A percentile compares a stretch with the other conserved stretches of the same genome.
Evolutionary conservation across 2,797 vertebrate species (phyloP).

Genomic region (Xenopus petersii): DNA sequence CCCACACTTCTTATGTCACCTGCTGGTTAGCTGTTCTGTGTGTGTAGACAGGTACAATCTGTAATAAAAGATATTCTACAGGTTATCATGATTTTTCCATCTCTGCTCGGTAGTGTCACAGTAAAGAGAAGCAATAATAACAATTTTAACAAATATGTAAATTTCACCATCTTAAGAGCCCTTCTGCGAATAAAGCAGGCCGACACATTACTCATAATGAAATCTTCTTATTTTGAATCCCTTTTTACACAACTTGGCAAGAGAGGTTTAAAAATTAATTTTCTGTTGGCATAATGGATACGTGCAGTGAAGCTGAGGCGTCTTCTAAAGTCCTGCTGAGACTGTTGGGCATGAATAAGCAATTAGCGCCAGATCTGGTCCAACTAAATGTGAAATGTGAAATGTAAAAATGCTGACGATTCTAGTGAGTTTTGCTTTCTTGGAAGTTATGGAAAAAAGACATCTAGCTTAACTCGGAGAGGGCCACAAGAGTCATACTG

Average conservation of each 20-base stretch:
- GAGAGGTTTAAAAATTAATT: constrained; percentile 49
- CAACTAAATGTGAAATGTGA: constrained; percentile 41
- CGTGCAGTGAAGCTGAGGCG: constrained; percentile 31
- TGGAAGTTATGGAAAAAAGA: too few species aligned
- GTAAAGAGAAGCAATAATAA: constrained; percentile 30
- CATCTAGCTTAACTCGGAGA: background rate
- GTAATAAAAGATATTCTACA: constrained; percentile 12
- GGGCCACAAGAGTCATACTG: too few species aligned
- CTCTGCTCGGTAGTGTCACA: constrained; percentile 9
- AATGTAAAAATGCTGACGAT: constrained; percentile 28
- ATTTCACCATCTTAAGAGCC: constrained; percentile 42
- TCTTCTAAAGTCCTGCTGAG: constrained; percentile 44
- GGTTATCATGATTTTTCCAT: constrained; percentile 24
- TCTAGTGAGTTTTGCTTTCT: background rate
- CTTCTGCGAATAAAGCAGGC: constrained; percentile 44
- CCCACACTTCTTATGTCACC: background rate
- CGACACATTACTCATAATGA: constrained; percentile 47
- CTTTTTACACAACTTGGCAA: constrained; percentile 48
- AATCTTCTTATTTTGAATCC: constrained; percentile 47
- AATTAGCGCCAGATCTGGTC: constrained; percentile 44
- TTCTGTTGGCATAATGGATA: constrained; percentile 44
- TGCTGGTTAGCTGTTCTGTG: background rate
- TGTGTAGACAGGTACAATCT: background rate
- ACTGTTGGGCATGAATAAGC: constrained; percentile 46
- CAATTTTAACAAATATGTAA: constrained; percentile 46